These are phyloP conservation scores for Tachyglossus aculeatus DNA, from an alignment of 2,797 vertebrate species.

Conservation along the genomic window DNA sequence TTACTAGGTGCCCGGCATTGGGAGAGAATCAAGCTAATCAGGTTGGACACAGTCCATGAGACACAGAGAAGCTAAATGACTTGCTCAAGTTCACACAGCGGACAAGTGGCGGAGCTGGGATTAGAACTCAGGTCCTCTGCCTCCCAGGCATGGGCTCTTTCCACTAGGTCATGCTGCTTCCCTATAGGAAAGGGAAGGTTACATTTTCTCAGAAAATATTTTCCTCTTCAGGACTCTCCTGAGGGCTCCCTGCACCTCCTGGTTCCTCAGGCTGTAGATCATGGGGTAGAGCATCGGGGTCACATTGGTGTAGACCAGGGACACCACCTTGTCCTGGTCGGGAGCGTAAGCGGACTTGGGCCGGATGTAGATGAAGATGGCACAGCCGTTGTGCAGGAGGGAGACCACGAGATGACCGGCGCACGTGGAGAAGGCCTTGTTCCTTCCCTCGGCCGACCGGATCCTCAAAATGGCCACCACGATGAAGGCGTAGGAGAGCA, in stretches of 20 bases:
- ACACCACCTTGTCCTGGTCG: constrained; percentile 3
- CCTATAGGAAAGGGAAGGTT: no score
- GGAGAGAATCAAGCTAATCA: no score
- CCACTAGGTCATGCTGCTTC: no score
- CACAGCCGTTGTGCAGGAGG: not conserved
- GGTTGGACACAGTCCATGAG: no score
- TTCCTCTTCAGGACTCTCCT: not conserved
- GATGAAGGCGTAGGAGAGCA: not conserved
- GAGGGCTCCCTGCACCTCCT: not conserved
- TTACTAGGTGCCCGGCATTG: no score
- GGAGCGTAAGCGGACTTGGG: constrained; percentile 3
- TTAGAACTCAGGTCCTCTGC: no score
- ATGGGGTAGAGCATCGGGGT: not conserved
- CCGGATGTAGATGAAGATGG: constrained; percentile 9
- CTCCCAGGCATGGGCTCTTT: no score
- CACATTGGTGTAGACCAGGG: constrained; percentile 1
- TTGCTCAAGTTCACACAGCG: no score
- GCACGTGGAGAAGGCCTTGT: constrained; percentile 6
- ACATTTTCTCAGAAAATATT: no score
- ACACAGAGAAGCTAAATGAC: no score
- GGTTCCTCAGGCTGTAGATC: not conserved
- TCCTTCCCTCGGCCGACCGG: not conserved
- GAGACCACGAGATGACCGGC: not conserved
- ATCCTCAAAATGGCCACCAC: not conserved
- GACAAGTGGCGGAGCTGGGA: no score